A percentile compares a stretch with the other conserved stretches of the same genome.
Evolutionary conservation across 2,113 vertebrate genomes (phyloP).

Genomic region (Pica pica): DNA sequence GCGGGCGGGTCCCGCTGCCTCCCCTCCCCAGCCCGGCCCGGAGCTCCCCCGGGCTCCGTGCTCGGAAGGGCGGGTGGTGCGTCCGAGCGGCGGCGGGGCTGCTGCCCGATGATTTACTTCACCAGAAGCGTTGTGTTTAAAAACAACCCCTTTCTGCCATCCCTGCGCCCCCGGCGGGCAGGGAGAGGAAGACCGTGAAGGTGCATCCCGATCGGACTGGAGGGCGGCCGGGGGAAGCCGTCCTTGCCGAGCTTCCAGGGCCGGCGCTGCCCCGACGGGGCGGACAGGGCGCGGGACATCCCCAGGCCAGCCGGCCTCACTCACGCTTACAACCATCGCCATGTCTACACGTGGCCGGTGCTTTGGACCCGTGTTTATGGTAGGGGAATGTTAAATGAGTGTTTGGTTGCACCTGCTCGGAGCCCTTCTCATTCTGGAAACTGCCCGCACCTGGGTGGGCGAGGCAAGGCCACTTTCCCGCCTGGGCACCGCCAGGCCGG

Average conservation of each 20-base stretch:
- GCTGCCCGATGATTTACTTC: no score
- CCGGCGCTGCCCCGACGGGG: not conserved
- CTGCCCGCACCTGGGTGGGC: not conserved
- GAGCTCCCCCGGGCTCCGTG: no score
- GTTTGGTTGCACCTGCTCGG: not conserved
- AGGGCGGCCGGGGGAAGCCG: no score
- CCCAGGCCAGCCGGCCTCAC: not conserved
- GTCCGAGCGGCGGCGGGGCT: no score
- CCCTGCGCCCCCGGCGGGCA: not conserved
- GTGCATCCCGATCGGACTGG: rapidly evolving
- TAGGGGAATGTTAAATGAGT: not conserved
- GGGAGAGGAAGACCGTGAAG: not conserved
- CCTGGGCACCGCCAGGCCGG: rapidly evolving
- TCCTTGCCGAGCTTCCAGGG: not conserved
- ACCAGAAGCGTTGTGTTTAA: not conserved
- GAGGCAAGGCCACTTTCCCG: not conserved
- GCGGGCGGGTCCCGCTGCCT: not conserved
- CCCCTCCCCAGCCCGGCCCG: not conserved
- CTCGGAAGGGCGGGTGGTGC: rapidly evolving
- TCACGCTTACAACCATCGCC: rapidly evolving
- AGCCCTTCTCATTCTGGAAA: not conserved
- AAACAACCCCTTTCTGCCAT: not conserved
- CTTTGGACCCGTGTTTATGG: not conserved
- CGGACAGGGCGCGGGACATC: not conserved
- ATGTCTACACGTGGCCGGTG: rapidly evolving